Conservation (phyloP, 2,888 invertebrate genomes). For the Halocaridina rubra region DNA sequence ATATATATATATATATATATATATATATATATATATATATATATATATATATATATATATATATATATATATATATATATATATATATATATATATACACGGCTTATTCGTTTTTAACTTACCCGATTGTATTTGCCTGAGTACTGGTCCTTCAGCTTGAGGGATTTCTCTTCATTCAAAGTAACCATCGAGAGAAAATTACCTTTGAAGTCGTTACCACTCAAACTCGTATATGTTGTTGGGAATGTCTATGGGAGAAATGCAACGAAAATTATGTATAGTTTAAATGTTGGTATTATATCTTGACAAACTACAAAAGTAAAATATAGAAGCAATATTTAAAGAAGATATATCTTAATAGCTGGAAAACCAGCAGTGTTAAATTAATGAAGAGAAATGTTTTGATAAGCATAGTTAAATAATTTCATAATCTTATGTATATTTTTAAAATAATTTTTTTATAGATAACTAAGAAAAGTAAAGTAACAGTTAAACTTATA, state of each 20-base stretch:
- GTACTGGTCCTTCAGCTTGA: conserved; percentile 24
- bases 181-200: conserved; percentile 30
- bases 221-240: background rate
- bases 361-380: too few species aligned
- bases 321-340: too few species aligned
- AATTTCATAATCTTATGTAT: too few species aligned
- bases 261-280: too few species aligned
- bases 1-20: background rate
- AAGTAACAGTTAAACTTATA: too few species aligned
- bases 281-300: too few species aligned
- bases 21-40: background rate
- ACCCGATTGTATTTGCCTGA: conserved; percentile 25
- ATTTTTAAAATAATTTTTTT: too few species aligned
- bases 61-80: background rate
- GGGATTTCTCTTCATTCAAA: background rate
- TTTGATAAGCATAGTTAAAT: too few species aligned
- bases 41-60: background rate
- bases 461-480: too few species aligned
- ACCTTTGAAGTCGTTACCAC: background rate
- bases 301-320: too few species aligned
- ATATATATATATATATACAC: background rate
- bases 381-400: too few species aligned
- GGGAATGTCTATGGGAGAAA: conserved; percentile 47
- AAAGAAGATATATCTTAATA: too few species aligned
- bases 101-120: background rate